A percentile compares a stretch with the other conserved stretches of the same genome.
Conservation (phyloP, 2,888 invertebrate species). For the Mesochorus sp. region DNA sequence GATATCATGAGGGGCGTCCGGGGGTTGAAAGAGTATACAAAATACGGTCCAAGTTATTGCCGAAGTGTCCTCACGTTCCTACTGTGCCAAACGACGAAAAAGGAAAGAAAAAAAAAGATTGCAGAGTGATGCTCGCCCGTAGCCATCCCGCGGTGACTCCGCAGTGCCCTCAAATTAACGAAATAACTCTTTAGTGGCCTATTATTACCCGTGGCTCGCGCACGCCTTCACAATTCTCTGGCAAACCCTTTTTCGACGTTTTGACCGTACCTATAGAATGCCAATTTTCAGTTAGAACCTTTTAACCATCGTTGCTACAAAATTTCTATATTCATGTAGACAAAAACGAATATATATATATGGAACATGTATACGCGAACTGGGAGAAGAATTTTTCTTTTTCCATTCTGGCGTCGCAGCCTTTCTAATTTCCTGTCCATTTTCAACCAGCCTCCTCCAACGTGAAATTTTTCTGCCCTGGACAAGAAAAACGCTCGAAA, state of each 20-base stretch:
- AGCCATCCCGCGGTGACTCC: conserved; percentile 53
- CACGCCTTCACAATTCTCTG: conserved; percentile 61
- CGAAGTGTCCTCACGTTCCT: conserved; percentile 50
- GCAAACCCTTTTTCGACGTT: conserved; percentile 46
- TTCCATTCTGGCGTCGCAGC: too few relatives aligned
- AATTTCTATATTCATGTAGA: too few relatives aligned
- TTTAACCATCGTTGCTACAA: conserved; percentile 9
- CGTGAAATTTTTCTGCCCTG: too few relatives aligned
- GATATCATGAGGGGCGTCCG: neutral
- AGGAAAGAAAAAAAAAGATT: conserved; percentile 45
- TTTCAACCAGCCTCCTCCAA: too few relatives aligned
- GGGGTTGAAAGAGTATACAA: neutral
- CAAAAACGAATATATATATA: too few relatives aligned
- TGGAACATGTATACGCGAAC: too few relatives aligned
- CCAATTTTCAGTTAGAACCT: neutral
- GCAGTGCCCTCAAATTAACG: conserved; percentile 69
- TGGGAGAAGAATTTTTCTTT: too few relatives aligned
- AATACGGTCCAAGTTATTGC: conserved; percentile 35
- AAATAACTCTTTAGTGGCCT: conserved; percentile 75
- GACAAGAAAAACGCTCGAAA: too few relatives aligned
- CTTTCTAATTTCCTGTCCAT: too few relatives aligned
- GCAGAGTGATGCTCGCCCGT: conserved; percentile 45
- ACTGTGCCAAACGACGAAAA: too few relatives aligned
- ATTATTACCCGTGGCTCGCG: conserved; percentile 69
- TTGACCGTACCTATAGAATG: neutral